Base-by-base conservation (phyloP, 2,888 invertebrate genomes). In the Macrostomum cliftonense region DNA sequence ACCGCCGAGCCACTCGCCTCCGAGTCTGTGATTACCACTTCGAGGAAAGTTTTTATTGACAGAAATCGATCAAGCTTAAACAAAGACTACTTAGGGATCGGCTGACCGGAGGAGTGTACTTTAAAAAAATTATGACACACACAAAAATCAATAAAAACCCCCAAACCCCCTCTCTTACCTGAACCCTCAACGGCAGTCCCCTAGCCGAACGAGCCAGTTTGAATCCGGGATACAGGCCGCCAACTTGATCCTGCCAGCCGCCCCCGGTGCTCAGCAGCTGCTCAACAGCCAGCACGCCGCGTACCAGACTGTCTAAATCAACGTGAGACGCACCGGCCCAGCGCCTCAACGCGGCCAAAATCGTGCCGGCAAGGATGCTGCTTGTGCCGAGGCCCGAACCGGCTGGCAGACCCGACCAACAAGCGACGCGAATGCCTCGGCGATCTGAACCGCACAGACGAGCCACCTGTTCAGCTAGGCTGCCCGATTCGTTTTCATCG, bases 181-280 rank as follows among this genome's bases (percentile, higher is more conserved):
- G 28, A 28, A 28, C 28, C 28, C 28, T 43, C 21, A 43, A 28
- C 14, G 43, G 43, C 28, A 43, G 17, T 17, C 17, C 16, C 13
- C 12, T 20, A 14, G 19, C 7, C 43, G 43, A 43, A 2, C 16
- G 2, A 7, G 21, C 43, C 14, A 43, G 5, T 16, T 43, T 43
- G 11, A 43, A 9, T 19, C 43, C 43, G 5, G 43, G 43, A 48
- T 28, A 36, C 12, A 75, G 56, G 1, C 74, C 74, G 16, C 75
- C 74, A 1, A 75, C 68, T 59, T 73, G 73, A 58, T 76, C 76
- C 60, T 76, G 76, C 76, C 76, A 76, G 1, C 76, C 76, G 1
- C 76, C 76, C 2, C 75, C 75, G 9, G 74, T 73, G 2, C 75
- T 75, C 56, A 75, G 58, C 55, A 75, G 56, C 57, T 75, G 75